These are phyloP conservation scores for Phalangium opilio DNA, from an alignment of 2,888 invertebrate genomes.

Conservation along the genomic window DNA sequence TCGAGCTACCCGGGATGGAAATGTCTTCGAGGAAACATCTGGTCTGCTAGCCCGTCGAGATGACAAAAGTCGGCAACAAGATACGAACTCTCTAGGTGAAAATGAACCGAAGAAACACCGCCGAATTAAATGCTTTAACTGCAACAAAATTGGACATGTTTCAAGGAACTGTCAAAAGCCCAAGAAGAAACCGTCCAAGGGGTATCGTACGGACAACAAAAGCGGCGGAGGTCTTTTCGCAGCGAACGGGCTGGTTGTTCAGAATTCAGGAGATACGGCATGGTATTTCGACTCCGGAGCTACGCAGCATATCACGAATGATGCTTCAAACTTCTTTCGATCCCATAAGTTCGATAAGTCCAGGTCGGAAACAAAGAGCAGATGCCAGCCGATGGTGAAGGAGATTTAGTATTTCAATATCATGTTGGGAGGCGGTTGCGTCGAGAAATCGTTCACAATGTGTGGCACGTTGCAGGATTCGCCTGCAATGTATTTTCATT, in stretches of 20 bases:
- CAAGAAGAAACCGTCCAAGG: neutral
- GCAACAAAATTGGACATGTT: slow-evolving; percentile 3
- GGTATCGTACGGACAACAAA: no score
- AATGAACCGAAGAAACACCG: neutral
- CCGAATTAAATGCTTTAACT: neutral
- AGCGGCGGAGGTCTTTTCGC: no score
- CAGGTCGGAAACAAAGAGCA: slow-evolving; percentile 4
- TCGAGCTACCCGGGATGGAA: no score
- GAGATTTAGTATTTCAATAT: neutral
- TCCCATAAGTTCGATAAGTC: slow-evolving; percentile 2
- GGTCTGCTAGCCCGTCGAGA: no score
- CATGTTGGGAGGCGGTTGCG: neutral
- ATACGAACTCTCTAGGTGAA: no score
- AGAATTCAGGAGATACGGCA: neutral
- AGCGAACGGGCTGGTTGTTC: no score
- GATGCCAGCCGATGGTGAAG: slow-evolving; percentile 4
- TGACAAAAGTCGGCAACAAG: no score
- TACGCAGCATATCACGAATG: slow-evolving; percentile 6
- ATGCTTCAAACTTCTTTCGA: slow-evolving; percentile 1
- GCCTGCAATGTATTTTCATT: no score
- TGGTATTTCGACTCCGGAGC: slow-evolving; percentile 6
- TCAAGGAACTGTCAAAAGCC: neutral
- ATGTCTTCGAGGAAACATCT: no score
- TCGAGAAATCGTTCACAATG: no score
- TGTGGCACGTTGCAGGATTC: no score